Evolutionary conservation across 2,888 invertebrate genomes (phyloP).

Genomic region (Plemyria rubiginata): DNA sequence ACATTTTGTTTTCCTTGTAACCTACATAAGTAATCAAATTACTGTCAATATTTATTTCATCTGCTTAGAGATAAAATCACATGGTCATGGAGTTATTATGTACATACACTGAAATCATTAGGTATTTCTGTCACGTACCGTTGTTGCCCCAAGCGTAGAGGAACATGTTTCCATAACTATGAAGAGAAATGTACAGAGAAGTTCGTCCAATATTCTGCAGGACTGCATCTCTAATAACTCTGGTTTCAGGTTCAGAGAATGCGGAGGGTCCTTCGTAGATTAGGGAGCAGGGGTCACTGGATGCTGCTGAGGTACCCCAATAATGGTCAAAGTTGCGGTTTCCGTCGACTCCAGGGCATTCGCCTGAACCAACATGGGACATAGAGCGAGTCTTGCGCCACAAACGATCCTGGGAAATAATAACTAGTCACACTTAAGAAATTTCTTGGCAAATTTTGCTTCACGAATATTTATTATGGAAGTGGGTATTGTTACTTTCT

Average conservation of each 20-base stretch:
- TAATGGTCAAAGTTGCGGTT: conserved; percentile 91
- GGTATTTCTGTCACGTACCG: conserved; percentile 53
- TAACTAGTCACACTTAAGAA: not conserved
- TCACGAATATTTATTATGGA: no score
- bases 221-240: conserved; percentile 84
- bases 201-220: conserved; percentile 76
- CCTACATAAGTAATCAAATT: not conserved
- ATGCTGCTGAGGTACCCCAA: conserved; percentile 86
- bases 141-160: conserved; percentile 90
- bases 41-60: not conserved
- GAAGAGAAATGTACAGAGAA: conserved; percentile 89
- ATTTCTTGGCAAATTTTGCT: no score
- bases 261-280: conserved; percentile 86
- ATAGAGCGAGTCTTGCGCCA: conserved; percentile 90
- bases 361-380: conserved; percentile 61
- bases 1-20: not conserved
- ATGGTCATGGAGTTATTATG: not conserved
- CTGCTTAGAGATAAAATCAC: not conserved
- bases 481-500: no score
- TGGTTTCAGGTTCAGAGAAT: conserved; percentile 89
- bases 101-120: conserved; percentile 8
- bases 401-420: conserved; percentile 79
- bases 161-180: conserved; percentile 89
- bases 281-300: conserved; percentile 84
- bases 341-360: conserved; percentile 89